These are phyloP conservation scores for Noctua fimbriata DNA, from an alignment of 2,888 invertebrate species.

Conservation along the genomic window DNA sequence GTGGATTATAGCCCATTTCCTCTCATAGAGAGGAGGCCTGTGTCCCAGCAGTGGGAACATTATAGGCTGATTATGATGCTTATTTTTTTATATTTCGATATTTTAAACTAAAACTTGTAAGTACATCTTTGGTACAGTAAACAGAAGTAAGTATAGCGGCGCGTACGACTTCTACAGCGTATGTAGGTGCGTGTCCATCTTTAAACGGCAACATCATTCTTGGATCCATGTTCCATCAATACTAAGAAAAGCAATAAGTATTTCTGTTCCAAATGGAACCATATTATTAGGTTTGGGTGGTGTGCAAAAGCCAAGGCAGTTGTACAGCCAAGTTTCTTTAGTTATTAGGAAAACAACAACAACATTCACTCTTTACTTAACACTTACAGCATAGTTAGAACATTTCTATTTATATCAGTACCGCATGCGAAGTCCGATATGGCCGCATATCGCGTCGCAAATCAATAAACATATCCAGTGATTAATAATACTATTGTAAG, in stretches of 20 bases:
- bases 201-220: not conserved
- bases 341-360: not conserved
- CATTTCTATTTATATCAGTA: constrained; percentile 14
- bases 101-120: not conserved
- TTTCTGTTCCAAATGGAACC: not conserved
- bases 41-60: no score
- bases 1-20: no score
- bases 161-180: not conserved
- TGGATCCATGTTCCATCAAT: not conserved
- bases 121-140: not conserved
- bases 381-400: not conserved
- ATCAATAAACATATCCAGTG: constrained; percentile 63
- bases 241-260: not conserved
- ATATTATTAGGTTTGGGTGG: not conserved
- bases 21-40: no score
- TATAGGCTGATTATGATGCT: no score
- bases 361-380: not conserved
- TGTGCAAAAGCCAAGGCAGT: not conserved
- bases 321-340: not conserved
- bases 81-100: not conserved
- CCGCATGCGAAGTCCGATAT: not conserved
- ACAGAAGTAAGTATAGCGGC: not conserved
- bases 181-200: not conserved
- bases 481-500: constrained; percentile 73
- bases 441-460: constrained; percentile 29